Conservation (phyloP, 2,888 invertebrate genomes). For the Zeuzera pyrina region DNA sequence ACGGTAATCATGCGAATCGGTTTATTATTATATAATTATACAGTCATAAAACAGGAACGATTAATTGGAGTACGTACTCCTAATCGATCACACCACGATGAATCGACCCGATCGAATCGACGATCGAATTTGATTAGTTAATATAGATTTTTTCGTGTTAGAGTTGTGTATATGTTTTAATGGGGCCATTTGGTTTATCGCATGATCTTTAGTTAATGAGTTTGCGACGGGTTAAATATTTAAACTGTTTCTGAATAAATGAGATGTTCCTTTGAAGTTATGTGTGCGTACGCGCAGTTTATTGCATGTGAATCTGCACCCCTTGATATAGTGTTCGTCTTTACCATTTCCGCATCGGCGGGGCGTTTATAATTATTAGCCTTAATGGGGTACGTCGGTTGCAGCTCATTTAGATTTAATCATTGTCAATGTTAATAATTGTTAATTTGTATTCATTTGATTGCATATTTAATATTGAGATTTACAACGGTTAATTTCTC, state of each 20-base stretch:
- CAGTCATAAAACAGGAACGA: conserved; percentile 35
- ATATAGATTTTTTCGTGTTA: conserved; percentile 9
- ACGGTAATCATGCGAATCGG: conserved; percentile 47
- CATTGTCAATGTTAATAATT: too few species aligned
- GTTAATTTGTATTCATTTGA: too few species aligned
- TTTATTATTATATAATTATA: conserved; percentile 55
- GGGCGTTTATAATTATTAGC: conserved; percentile 18
- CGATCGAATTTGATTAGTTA: too few species aligned
- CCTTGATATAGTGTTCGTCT: conserved; percentile 9
- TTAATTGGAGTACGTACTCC: conserved; percentile 60
- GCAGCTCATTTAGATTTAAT: too few species aligned
- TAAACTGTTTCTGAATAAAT: conserved; percentile 32
- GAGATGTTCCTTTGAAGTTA: conserved; percentile 34
- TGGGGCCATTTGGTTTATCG: conserved; percentile 43
- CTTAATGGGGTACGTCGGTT: conserved; percentile 15
- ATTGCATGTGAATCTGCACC: conserved; percentile 23
- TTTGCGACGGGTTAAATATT: conserved; percentile 37
- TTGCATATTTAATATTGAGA: too few species aligned
- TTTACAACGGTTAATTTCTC: too few species aligned
- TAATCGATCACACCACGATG: conserved; percentile 52
- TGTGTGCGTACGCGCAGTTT: conserved; percentile 25
- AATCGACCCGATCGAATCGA: conserved; percentile 25
- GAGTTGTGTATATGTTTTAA: conserved; percentile 20
- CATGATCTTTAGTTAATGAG: conserved; percentile 47
- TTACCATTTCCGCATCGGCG: background rate